These are phyloP conservation scores for Notothenia coriiceps DNA, from an alignment of 2,113 vertebrate genomes.

Conservation along the genomic window DNA sequence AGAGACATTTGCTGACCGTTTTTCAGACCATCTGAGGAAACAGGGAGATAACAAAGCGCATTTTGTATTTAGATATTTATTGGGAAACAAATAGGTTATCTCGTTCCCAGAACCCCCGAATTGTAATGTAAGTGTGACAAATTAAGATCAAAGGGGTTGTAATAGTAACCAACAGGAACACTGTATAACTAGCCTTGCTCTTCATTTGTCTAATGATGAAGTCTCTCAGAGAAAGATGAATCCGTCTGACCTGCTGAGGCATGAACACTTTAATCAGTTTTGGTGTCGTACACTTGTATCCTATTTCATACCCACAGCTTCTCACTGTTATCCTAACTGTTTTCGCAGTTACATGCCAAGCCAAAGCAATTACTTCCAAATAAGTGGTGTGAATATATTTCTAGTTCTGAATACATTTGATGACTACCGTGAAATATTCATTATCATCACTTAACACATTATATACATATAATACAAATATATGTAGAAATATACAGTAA, in stretches of 20 bases:
- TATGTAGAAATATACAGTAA: too few relatives aligned
- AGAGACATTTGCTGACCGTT: background rate
- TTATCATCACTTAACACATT: background rate
- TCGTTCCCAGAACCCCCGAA: too few relatives aligned
- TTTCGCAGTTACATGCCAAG: conserved; percentile 14
- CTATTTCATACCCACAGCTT: conserved; percentile 46
- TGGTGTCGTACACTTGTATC: conserved; percentile 19
- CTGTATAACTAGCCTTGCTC: conserved; percentile 21
- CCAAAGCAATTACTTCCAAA: conserved; percentile 1
- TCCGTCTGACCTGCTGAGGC: conserved; percentile 26
- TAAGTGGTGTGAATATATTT: conserved; percentile 1
- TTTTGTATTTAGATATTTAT: conserved; percentile 6
- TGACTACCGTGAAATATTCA: background rate
- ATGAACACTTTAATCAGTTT: conserved; percentile 18
- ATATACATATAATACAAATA: background rate
- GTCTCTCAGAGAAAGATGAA: conserved; percentile 11
- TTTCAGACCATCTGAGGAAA: background rate
- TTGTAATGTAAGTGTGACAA: background rate
- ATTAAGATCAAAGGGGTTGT: conserved; percentile 3
- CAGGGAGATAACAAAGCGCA: background rate
- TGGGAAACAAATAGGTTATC: background rate
- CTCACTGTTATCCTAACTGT: conserved; percentile 12
- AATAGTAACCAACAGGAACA: background rate
- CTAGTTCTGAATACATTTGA: conserved; percentile 5
- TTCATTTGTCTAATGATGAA: conserved; percentile 52